phyloP scores from a whole-genome alignment of 2,797 vertebrate genomes.

The Phoxinus dragarum region DNA sequence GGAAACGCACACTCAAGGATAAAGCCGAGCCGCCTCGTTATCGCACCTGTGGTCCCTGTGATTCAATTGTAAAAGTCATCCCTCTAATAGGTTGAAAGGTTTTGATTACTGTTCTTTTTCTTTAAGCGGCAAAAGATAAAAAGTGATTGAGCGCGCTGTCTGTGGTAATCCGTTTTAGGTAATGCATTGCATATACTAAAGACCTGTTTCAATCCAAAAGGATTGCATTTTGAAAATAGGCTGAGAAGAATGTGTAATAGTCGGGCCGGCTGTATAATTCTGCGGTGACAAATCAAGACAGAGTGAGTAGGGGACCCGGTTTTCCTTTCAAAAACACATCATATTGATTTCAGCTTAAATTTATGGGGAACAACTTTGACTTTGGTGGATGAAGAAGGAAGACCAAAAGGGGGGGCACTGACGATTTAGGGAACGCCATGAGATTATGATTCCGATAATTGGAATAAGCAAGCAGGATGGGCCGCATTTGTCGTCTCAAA shows the following conservation, averaged over 20 bases:
- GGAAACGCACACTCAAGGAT: constrained; percentile 91
- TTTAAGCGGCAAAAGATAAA: constrained; percentile 98
- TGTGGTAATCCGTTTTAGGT: constrained; percentile 99
- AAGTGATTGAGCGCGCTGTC: constrained; percentile 96
- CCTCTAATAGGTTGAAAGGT: constrained; percentile 99
- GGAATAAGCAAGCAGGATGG: constrained; percentile 18
- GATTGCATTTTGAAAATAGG: constrained; percentile 95
- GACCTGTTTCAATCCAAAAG: constrained; percentile 91
- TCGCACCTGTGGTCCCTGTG: constrained; percentile 99
- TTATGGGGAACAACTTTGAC: constrained; percentile 44
- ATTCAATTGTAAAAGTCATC: constrained; percentile 99
- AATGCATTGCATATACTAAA: constrained; percentile 97
- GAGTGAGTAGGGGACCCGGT: constrained; percentile 49
- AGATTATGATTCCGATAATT: constrained; percentile 47
- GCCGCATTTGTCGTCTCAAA: constrained; percentile 10
- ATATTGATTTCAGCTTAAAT: constrained; percentile 53
- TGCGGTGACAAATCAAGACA: constrained; percentile 69
- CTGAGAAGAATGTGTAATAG: constrained; percentile 83
- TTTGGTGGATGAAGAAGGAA: constrained; percentile 30
- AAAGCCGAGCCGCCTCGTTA: constrained; percentile 98
- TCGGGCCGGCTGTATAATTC: constrained; percentile 60
- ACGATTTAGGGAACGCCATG: constrained; percentile 18
- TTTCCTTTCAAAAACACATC: constrained; percentile 54
- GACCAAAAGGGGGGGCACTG: neutral
- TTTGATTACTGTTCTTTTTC: constrained; percentile 99